Conservation (phyloP, 2,113 vertebrate genomes). For the Sapayoa aenigma region DNA sequence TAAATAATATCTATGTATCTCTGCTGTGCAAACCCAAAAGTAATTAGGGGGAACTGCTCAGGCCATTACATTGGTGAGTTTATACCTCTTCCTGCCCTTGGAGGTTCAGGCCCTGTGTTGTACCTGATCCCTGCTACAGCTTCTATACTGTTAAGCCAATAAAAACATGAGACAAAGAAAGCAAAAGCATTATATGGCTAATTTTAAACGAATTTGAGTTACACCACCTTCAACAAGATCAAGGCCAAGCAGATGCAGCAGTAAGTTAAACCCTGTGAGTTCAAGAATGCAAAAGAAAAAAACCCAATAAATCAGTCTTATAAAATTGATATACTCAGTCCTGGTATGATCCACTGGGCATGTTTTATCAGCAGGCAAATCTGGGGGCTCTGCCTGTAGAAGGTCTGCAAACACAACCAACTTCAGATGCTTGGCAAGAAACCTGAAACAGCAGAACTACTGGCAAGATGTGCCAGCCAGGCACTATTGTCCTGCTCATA, state of each 20-base stretch:
- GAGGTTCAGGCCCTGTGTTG: not conserved
- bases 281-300: not conserved
- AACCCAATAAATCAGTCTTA: not conserved
- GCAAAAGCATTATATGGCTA: not conserved
- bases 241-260: not conserved
- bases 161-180: not conserved
- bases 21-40: not conserved
- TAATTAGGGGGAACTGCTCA: not conserved
- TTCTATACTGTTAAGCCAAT: not conserved
- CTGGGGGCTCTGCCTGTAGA: not conserved
- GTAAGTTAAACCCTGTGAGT: not conserved
- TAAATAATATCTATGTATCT: not conserved
- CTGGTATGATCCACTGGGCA: accelerated
- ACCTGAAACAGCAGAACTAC: not conserved
- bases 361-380: not conserved
- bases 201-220: not conserved
- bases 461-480: not conserved
- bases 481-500: not conserved
- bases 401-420: not conserved
- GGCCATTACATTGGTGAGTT: not conserved
- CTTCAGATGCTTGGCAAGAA: not conserved
- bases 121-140: accelerated
- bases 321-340: not conserved
- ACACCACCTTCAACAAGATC: not conserved
- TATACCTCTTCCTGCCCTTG: not conserved